Conservation (phyloP, 2,888 invertebrate species). For the Desoria tigrina region DNA sequence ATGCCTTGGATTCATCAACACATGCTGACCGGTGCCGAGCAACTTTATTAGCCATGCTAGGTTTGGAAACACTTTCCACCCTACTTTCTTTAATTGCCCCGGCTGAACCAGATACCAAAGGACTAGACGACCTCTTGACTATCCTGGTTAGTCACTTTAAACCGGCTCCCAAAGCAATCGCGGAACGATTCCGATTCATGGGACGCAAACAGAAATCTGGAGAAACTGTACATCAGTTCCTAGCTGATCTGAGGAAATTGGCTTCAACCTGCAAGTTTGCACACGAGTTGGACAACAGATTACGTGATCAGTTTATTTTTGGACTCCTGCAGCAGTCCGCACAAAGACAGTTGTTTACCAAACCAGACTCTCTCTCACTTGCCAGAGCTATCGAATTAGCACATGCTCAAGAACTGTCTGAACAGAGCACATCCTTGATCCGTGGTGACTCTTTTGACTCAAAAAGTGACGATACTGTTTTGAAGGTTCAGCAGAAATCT, state of each 20-base stretch:
- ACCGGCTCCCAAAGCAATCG: constrained; percentile 23
- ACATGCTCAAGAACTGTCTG: constrained; percentile 16
- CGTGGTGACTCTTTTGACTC: background rate
- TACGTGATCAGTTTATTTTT: constrained; percentile 28
- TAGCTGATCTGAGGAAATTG: constrained; percentile 15
- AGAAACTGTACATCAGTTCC: constrained; percentile 17
- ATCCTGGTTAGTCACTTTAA: constrained; percentile 16
- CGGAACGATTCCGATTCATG: constrained; percentile 22
- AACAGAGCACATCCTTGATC: constrained; percentile 20
- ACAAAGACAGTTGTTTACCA: constrained; percentile 12
- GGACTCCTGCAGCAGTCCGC: constrained; percentile 14
- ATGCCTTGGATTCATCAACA: constrained; percentile 5
- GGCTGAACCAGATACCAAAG: background rate
- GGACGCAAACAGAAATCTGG: constrained; percentile 15
- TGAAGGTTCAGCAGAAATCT: background rate
- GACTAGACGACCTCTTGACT: background rate
- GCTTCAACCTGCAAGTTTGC: constrained; percentile 25
- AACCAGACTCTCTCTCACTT: constrained; percentile 20
- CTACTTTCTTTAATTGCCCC: constrained; percentile 21
- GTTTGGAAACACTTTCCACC: constrained; percentile 8
- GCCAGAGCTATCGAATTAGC: constrained; percentile 7
- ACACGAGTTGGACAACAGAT: background rate
- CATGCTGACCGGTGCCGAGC: constrained; percentile 6
- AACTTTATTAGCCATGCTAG: constrained; percentile 16
- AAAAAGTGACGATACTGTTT: background rate